A percentile compares a stretch with the other conserved stretches of the same genome.
phyloP scores from a whole-genome alignment of 2,888 invertebrate genomes.

The Xestia ashworthii region DNA sequence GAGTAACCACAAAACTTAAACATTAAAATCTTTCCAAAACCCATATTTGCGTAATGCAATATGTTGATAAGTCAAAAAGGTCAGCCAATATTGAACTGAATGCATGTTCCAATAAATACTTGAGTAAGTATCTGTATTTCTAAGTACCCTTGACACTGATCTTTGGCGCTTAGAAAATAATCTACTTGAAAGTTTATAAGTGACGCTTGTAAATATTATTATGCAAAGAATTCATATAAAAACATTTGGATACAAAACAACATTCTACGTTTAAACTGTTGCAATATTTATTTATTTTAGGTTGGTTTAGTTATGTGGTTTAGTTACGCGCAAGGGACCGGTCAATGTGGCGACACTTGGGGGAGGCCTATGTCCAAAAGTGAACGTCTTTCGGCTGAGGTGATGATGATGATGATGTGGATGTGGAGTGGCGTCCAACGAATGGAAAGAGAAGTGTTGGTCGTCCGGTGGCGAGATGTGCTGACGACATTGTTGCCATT shows the following conservation, averaged over 20 bases:
- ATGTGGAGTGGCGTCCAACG: too few relatives aligned
- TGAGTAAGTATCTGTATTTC: neutral
- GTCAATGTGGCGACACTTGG: too few relatives aligned
- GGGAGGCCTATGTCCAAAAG: too few relatives aligned
- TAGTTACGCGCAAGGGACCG: too few relatives aligned
- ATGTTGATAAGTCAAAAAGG: neutral
- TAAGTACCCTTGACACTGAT: conserved; percentile 6
- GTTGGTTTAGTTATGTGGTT: too few relatives aligned
- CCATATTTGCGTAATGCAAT: neutral
- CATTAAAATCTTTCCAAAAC: neutral
- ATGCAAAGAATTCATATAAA: conserved; percentile 5
- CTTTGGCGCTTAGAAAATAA: neutral
- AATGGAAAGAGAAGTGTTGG: too few relatives aligned
- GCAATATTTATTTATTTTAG: neutral
- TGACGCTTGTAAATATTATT: neutral
- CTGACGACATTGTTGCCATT: too few relatives aligned
- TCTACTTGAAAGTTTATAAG: neutral
- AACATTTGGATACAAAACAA: neutral
- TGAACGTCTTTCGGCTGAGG: too few relatives aligned
- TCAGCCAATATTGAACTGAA: neutral
- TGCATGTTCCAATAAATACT: neutral
- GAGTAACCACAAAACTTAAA: neutral
- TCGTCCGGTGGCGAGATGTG: too few relatives aligned
- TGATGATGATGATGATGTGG: too few relatives aligned
- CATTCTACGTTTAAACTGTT: neutral